Evolutionary conservation across 2,888 invertebrate genomes (phyloP).

Genomic region (Synergus itoensis): DNA sequence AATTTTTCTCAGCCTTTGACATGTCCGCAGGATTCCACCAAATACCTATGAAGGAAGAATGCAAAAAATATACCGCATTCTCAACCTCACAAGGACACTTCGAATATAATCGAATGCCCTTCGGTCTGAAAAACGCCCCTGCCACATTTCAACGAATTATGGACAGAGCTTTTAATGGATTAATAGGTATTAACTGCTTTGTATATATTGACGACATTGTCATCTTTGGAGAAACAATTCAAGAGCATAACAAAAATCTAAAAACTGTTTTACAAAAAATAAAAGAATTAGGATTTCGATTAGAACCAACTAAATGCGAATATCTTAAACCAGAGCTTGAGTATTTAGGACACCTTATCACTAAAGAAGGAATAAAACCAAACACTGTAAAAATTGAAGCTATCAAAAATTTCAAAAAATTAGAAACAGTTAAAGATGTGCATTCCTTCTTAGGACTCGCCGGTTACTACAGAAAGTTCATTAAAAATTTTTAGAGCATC

Average conservation of each 20-base stretch:
- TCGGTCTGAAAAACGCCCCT: too few species aligned
- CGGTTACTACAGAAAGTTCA: neutral
- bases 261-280: neutral
- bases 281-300: neutral
- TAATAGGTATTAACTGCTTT: too few species aligned
- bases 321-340: neutral
- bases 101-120: too few species aligned
- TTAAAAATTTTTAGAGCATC: neutral
- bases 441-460: neutral
- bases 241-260: neutral
- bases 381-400: neutral
- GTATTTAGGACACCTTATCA: neutral
- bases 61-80: neutral
- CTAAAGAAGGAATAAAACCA: neutral
- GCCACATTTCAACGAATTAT: too few species aligned
- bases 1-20: neutral
- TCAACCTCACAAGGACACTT: too few species aligned
- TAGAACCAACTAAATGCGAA: neutral
- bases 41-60: neutral
- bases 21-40: neutral
- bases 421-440: neutral
- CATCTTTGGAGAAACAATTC: neutral
- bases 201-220: too few species aligned
- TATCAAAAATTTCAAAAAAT: too few species aligned
- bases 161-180: too few species aligned